Percentiles rank a stretch among this genome's conserved stretches.
These are phyloP conservation scores for Gephyroberyx darwinii DNA, from an alignment of 2,797 vertebrate genomes.

Conservation along the genomic window DNA sequence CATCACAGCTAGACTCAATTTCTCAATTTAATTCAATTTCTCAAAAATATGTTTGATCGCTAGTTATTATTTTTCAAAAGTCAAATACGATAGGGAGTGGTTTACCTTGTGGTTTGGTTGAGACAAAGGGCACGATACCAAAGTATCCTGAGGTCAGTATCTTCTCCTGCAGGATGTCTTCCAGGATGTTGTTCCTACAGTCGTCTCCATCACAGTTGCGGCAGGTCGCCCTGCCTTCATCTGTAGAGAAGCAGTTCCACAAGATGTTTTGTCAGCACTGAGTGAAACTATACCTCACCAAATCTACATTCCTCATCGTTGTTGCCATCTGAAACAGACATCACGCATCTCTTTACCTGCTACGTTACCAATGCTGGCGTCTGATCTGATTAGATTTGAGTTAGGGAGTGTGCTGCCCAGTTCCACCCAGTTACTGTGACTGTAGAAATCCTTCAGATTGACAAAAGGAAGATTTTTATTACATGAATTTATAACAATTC, in stretches of 20 bases:
- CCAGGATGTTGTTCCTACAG: constrained; percentile 76
- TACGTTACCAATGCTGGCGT: constrained; percentile 65
- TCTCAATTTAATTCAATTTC: no score
- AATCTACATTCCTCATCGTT: not conserved
- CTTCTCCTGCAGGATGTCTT: constrained; percentile 48
- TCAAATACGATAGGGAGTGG: not conserved
- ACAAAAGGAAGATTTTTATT: not conserved
- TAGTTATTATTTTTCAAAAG: not conserved
- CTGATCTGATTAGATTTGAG: constrained; percentile 66
- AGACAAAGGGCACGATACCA: not conserved
- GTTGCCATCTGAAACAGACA: not conserved
- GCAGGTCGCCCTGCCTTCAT: constrained; percentile 62
- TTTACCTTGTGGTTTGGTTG: constrained; percentile 71
- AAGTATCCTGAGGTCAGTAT: constrained; percentile 77
- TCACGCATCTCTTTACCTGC: constrained; percentile 68
- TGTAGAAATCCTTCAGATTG: constrained; percentile 81
- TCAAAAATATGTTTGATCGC: not conserved
- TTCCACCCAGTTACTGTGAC: constrained; percentile 82
- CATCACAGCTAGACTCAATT: no score
- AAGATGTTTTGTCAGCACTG: not conserved
- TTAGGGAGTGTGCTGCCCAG: constrained; percentile 66
- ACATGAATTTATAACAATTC: no score
- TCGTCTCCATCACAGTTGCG: constrained; percentile 64
- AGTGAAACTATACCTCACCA: not conserved
- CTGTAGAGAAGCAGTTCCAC: constrained; percentile 41